A percentile compares a stretch with the other conserved stretches of the same genome.
Conservation (phyloP, 2,888 invertebrate genomes). For the Parnassius smintheus region DNA sequence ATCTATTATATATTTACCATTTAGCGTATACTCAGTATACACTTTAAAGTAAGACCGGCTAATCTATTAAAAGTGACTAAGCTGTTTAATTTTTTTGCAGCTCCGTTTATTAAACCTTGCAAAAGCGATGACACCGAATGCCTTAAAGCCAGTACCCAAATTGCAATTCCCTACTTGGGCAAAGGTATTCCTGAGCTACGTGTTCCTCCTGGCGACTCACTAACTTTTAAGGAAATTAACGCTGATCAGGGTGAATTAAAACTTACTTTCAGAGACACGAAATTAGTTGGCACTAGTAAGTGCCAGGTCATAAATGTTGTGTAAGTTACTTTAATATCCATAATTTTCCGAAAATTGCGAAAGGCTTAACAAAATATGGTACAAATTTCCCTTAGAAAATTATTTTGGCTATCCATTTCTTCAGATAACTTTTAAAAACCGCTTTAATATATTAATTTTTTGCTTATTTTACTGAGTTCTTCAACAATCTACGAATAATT, state of each 20-base stretch:
- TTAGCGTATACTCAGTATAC: too few species aligned
- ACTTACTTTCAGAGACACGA: slow-evolving; percentile 37
- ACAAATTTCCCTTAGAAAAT: too few species aligned
- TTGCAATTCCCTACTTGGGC: slow-evolving; percentile 33
- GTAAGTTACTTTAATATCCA: slow-evolving; percentile 36
- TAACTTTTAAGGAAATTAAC: slow-evolving; percentile 34
- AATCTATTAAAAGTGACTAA: not conserved
- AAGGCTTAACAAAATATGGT: too few species aligned
- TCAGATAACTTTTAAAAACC: too few species aligned
- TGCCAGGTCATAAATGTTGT: slow-evolving; percentile 36
- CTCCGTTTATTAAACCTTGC: slow-evolving; percentile 43
- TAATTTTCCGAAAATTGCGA: too few species aligned
- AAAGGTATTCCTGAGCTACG: slow-evolving; percentile 38
- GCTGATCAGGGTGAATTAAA: slow-evolving; percentile 36
- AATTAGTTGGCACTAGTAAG: slow-evolving; percentile 33
- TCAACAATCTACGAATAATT: too few species aligned
- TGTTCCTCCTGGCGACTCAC: slow-evolving; percentile 37
- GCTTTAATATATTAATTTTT: too few species aligned
- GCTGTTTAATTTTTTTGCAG: slow-evolving; percentile 30
- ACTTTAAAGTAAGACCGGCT: too few species aligned
- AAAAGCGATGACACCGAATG: slow-evolving; percentile 38
- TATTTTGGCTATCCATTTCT: too few species aligned
- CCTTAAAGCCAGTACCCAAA: slow-evolving; percentile 34
- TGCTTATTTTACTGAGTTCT: too few species aligned
- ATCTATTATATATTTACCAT: too few species aligned